A percentile compares a stretch with the other conserved stretches of the same genome.
Conservation (phyloP, 2,797 vertebrate genomes). For the Cirrhinus molitorella region DNA sequence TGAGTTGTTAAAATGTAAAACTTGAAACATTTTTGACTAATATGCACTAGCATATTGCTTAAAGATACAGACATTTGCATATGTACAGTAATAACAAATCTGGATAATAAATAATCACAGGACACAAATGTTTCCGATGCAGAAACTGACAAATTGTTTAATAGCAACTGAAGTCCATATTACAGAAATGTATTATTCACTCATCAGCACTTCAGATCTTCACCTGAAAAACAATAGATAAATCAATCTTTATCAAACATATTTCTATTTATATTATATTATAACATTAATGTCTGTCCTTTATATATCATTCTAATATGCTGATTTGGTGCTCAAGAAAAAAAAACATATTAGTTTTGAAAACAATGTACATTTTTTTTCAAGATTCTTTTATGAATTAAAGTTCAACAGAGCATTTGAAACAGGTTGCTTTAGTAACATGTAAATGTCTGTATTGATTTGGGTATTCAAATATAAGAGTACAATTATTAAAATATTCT, state of each 20-base stretch:
- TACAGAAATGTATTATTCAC: not conserved
- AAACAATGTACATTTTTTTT: not conserved
- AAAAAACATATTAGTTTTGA: too few species aligned
- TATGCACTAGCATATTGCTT: not conserved
- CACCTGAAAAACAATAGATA: constrained; percentile 10
- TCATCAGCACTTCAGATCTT: not conserved
- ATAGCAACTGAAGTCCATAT: not conserved
- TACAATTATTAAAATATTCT: not conserved
- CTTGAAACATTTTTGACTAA: too few species aligned
- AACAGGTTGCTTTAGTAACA: not conserved
- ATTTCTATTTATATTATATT: not conserved
- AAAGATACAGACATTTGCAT: not conserved
- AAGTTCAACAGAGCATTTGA: not conserved
- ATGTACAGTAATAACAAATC: not conserved
- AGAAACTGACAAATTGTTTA: not conserved
- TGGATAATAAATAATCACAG: not conserved
- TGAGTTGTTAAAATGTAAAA: too few species aligned
- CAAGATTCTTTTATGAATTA: too few species aligned
- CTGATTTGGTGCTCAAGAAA: not conserved
- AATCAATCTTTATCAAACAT: not conserved
- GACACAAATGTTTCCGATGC: not conserved
- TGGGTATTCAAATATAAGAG: not conserved
- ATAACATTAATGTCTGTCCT: not conserved
- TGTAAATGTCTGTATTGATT: not conserved
- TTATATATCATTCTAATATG: not conserved